Conservation (phyloP, 2,888 invertebrate genomes). For the Mythimna impura region DNA sequence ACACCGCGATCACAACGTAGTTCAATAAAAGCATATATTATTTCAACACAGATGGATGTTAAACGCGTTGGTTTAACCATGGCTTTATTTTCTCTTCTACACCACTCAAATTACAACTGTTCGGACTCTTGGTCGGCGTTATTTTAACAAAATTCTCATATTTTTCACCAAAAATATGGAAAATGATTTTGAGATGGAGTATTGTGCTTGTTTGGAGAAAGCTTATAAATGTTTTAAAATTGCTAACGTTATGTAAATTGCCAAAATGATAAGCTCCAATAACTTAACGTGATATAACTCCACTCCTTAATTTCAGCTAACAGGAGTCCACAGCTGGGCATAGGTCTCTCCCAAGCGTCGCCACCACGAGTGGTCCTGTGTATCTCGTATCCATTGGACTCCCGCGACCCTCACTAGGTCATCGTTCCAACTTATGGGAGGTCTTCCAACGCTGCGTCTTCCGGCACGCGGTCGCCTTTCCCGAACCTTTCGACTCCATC, state of each 20-base stretch:
- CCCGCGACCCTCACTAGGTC: too few species aligned
- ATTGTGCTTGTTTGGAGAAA: background rate
- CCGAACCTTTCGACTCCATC: too few species aligned
- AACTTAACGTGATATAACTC: too few species aligned
- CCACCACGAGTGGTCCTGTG: too few species aligned
- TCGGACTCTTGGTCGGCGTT: conserved; percentile 3
- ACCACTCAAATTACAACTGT: conserved; percentile 46
- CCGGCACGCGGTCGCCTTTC: too few species aligned
- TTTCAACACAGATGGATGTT: background rate
- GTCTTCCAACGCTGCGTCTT: too few species aligned
- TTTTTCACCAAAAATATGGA: conserved; percentile 5
- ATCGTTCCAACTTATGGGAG: too few species aligned
- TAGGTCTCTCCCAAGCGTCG: too few species aligned
- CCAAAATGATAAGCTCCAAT: background rate
- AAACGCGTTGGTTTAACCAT: background rate
- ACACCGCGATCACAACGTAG: too few species aligned
- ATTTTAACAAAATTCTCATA: conserved; percentile 22
- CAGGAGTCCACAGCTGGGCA: too few species aligned
- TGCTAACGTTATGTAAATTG: background rate
- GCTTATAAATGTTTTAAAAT: background rate
- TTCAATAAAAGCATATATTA: background rate
- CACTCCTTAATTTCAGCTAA: too few species aligned
- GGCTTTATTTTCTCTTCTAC: conserved; percentile 1
- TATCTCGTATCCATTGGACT: too few species aligned
- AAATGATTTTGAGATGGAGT: background rate